Evolutionary conservation across 1,140 invertebrate species (phyloP), one percentile per base, ranked within the genome.

Genomic region (Nephila pilipes): DNA sequence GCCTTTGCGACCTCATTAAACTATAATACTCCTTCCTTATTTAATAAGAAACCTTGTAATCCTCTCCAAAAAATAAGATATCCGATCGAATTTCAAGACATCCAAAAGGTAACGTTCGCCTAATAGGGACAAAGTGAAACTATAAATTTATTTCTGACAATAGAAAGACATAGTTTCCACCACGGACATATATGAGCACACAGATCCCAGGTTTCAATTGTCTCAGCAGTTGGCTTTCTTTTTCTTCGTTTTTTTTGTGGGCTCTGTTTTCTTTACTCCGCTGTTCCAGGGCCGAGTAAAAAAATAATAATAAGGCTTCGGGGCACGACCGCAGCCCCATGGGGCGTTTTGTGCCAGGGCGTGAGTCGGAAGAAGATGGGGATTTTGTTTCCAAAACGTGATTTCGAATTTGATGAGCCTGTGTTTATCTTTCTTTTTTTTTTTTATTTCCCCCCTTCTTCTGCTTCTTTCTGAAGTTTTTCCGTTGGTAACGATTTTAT

Each of bases 351-450:
- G 38, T 32, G 65, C 87, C 87, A 46, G 87, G 87, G 87, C 87
- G 87, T 89, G 87, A 89, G 60, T 54, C 10, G 87, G 69, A 38
- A 65, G 87, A 79, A 79, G 65, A 89, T 89, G 46, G 63, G 65
- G 65, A 89, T 89, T 60, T 63, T 89, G 69, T 79, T 89, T 89
- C 87, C 10, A 63, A 89, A 79, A 89, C 87, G 87, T 89, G 87
- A 89, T 89, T 89, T 89, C 87, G 87, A 89, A 89, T 89, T 89
- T 89, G 87, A 89, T 89, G 87, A 89, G 87, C n/a, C 65, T 36
- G 32, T 65, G 58, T 54, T 87, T 65, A 38, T 60, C 38, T 83
- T 46, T 20, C 29, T 85, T 46, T 58, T 36, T n/a, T 6, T 69
- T 87, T 18, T 14, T 65, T 87, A 69, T 65, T 65, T 60, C 46